A percentile compares a stretch with the other conserved stretches of the same genome.
Evolutionary conservation across 2,113 vertebrate genomes (phyloP).

Genomic region (Neotragus moschatus): DNA sequence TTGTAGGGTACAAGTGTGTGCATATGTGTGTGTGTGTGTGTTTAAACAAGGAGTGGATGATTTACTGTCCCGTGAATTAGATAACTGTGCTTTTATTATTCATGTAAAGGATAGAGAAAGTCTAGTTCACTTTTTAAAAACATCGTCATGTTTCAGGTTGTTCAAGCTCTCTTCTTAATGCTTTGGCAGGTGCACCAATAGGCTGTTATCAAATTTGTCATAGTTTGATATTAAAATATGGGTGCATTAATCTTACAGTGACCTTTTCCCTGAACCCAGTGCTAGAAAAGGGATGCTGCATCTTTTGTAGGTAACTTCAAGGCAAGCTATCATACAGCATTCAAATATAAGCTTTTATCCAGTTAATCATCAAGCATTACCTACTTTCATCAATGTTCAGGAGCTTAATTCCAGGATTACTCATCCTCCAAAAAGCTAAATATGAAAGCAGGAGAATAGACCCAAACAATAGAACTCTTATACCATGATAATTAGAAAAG

Average conservation of each 20-base stretch:
- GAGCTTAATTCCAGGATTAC: constrained; percentile 85
- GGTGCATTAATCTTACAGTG: constrained; percentile 78
- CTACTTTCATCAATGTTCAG: constrained; percentile 81
- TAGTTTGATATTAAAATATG: constrained; percentile 83
- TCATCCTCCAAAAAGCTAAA: constrained; percentile 82
- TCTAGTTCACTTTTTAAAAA: constrained; percentile 29
- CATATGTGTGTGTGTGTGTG: neutral
- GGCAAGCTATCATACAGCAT: constrained; percentile 70
- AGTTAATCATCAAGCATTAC: constrained; percentile 87
- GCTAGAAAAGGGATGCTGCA: constrained; percentile 66
- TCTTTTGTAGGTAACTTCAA: constrained; percentile 81
- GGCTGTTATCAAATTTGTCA: constrained; percentile 78
- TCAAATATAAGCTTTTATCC: constrained; percentile 81
- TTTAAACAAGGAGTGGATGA: fast-evolving
- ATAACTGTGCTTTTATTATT: neutral
- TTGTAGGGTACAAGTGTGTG: neutral
- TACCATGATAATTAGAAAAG: constrained; percentile 88
- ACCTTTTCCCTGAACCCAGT: constrained; percentile 79
- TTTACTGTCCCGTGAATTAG: neutral
- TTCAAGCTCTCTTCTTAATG: constrained; percentile 65
- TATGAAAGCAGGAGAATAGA: constrained; percentile 82
- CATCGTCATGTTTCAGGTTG: constrained; percentile 11
- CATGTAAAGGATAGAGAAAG: neutral
- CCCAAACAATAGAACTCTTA: constrained; percentile 89
- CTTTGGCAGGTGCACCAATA: constrained; percentile 38